Percentiles rank a stretch among this genome's conserved stretches.
phyloP scores from a whole-genome alignment of 2,797 vertebrate genomes.

The Nasua narica region DNA sequence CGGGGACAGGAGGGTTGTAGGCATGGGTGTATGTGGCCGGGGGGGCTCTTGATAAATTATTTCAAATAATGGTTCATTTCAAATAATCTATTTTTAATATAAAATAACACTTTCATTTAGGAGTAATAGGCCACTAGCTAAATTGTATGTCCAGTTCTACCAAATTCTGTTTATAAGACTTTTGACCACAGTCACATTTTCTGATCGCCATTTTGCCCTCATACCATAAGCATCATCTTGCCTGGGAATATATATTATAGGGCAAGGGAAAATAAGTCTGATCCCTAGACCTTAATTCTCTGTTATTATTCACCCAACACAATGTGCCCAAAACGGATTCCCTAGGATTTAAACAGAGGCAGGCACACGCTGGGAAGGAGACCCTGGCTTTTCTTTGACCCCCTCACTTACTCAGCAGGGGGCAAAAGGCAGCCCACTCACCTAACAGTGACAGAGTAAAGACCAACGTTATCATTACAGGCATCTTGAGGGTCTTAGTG shows the following conservation, averaged over 20 bases:
- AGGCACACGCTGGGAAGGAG: background rate
- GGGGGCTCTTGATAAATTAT: background rate
- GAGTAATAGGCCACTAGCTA: background rate
- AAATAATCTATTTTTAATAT: background rate
- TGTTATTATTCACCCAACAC: background rate
- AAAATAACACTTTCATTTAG: background rate
- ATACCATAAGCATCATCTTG: background rate
- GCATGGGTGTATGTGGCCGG: background rate
- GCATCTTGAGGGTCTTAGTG: background rate
- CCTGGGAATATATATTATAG: background rate
- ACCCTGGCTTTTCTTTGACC: background rate
- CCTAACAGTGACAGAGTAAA: background rate
- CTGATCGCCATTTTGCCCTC: background rate
- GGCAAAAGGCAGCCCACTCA: background rate
- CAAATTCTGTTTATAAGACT: background rate
- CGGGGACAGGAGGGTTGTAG: background rate
- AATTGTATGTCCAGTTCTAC: background rate
- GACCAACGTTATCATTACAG: background rate
- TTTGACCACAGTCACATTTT: background rate
- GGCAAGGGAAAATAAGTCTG: background rate
- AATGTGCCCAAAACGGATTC: background rate
- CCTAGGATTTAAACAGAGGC: background rate
- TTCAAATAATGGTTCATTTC: background rate
- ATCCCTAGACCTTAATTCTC: background rate
- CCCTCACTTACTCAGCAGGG: background rate